A percentile compares a stretch with the other conserved stretches of the same genome.
These are phyloP conservation scores for Mactra quadrangularis DNA, from an alignment of 1,140 invertebrate genomes.

Conservation along the genomic window DNA sequence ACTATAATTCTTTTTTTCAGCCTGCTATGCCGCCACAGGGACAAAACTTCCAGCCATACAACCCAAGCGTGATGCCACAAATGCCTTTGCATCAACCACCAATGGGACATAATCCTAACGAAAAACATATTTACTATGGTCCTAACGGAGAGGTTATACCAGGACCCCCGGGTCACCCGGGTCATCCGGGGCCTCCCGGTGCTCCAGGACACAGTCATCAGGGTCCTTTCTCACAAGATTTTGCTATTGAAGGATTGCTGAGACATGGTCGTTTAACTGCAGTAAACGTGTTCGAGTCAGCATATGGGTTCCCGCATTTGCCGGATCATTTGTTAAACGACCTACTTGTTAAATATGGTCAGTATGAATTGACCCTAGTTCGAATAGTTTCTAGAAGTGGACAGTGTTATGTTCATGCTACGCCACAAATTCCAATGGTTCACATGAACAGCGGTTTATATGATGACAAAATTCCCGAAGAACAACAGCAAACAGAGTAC, in stretches of 20 bases:
- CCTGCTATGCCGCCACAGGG: too few relatives aligned
- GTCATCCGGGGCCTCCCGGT: background rate
- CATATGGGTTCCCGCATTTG: conserved; percentile 31
- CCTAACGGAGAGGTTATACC: conserved; percentile 51
- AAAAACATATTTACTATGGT: conserved; percentile 55
- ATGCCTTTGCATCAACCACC: background rate
- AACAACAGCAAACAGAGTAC: conserved; percentile 9
- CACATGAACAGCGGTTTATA: background rate
- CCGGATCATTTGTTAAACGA: conserved; percentile 55
- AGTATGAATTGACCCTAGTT: conserved; percentile 29
- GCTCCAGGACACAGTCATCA: background rate
- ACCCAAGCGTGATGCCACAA: too few relatives aligned
- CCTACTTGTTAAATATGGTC: conserved; percentile 36
- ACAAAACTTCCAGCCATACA: too few relatives aligned
- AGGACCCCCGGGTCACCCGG: conserved; percentile 6
- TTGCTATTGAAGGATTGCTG: conserved; percentile 48
- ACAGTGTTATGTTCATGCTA: conserved; percentile 41
- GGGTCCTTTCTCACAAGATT: background rate
- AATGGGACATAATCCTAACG: conserved; percentile 4
- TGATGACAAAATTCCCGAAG: background rate
- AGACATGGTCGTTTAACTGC: conserved; percentile 26
- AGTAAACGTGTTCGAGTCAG: conserved; percentile 13
- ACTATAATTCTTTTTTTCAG: too few relatives aligned
- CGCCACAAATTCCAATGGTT: background rate
- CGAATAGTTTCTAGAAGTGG: conserved; percentile 32